Evolutionary conservation across 1,140 invertebrate genomes (phyloP), one percentile per base, ranked within the genome.

Genomic region (Eumeta japonica): DNA sequence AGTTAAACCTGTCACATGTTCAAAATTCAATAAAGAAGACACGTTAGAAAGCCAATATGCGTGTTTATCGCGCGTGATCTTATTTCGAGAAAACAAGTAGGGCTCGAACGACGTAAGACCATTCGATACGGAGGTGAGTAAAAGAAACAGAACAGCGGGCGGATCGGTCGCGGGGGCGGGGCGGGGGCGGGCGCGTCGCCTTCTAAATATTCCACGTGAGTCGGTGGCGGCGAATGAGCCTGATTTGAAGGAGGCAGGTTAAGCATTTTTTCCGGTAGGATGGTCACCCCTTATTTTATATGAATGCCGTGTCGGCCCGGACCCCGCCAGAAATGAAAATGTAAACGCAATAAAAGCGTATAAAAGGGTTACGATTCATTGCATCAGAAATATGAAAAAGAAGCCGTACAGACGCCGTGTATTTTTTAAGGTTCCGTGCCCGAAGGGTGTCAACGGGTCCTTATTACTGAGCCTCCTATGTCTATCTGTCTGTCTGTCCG

Each of bases 251-350:
- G 44, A 53, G 56, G 48, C 59, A 55, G 52, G 49, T 62, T 59
- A 55, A 56, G 55, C 52, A 59, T 64, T 61, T 62, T 58, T 67
- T 62, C 52, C 53, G 48, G 47, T 51, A 48, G 40, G 50, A 30
- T 46, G 43, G 45, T 35, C 56, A 57, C 56, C 55, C 58, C 50
- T 50, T 49, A 52, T 51, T 55, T 52, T 43, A 40, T 45, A 39
- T 45, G 50, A 52, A 37, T 39, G 46, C 16, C 42, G 46, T 52
- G 38, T 43, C 39, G 37, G 55, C 39, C 47, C 46, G 35, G 35
- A 39, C 27, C 33, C 31, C 10, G 42, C 43, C 41, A 39, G 35
- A 48, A 39, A 41, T 50, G 59, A 52, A 50, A 46, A 47, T 50
- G 52, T 46, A 45, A 43, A 7, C 20, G 20, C 20, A 24, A 24